Percentiles rank a stretch among this genome's conserved stretches.
Evolutionary conservation across 2,888 invertebrate species (phyloP).

Genomic region (Ormyrus pomaceus): DNA sequence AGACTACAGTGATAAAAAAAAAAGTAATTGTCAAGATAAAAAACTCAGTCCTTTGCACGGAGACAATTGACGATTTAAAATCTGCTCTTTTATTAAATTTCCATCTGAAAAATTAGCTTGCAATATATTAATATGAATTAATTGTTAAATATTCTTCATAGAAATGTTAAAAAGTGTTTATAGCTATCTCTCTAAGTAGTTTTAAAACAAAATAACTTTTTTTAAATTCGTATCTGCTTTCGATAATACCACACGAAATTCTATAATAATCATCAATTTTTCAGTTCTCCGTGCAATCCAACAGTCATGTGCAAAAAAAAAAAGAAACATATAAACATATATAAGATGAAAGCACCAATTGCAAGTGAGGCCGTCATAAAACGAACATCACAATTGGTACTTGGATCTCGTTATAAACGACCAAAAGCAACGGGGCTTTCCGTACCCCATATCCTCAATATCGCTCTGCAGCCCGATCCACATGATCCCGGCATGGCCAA

Average conservation of each 20-base stretch:
- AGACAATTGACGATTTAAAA: not conserved
- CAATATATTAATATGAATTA: not conserved
- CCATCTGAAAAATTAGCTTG: not conserved
- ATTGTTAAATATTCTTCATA: too few relatives aligned
- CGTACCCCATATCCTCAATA: slow-evolving; percentile 82
- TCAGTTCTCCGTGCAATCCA: slow-evolving; percentile 2
- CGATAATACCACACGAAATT: too few relatives aligned
- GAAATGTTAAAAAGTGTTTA: too few relatives aligned
- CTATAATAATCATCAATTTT: too few relatives aligned
- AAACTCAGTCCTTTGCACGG: not conserved
- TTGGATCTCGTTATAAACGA: slow-evolving; percentile 42
- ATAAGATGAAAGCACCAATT: slow-evolving; percentile 40
- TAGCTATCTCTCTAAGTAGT: too few relatives aligned
- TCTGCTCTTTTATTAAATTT: not conserved
- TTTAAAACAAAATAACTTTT: too few relatives aligned
- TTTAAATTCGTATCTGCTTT: too few relatives aligned
- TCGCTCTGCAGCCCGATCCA: slow-evolving; percentile 91
- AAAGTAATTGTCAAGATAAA: not conserved
- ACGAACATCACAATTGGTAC: not conserved
- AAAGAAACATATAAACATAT: not conserved
- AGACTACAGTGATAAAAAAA: slow-evolving; percentile 4
- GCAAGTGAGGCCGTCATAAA: not conserved
- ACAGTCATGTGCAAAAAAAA: too few relatives aligned
- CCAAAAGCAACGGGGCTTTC: slow-evolving; percentile 60
- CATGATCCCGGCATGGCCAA: slow-evolving; percentile 93